Conservation (phyloP, 2,797 vertebrate genomes). For the Rhinella marina region DNA sequence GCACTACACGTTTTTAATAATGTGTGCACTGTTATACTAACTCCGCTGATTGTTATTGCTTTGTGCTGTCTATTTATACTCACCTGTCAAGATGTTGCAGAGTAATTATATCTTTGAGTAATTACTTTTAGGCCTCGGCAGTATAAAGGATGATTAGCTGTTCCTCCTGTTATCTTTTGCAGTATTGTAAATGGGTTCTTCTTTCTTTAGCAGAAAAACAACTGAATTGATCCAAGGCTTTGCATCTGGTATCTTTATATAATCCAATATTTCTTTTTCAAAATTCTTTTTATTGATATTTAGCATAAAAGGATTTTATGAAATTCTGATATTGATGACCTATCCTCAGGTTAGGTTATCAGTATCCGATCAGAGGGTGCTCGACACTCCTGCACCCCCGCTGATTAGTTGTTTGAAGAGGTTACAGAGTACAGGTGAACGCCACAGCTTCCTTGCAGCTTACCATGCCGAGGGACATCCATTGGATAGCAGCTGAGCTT, state of each 20-base stretch:
- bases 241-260: background rate
- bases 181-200: background rate
- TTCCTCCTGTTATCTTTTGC: slow-evolving; percentile 17
- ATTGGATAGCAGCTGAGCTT: too few relatives aligned
- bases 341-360: too few relatives aligned
- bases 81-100: slow-evolving; percentile 8
- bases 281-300: background rate
- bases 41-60: slow-evolving; percentile 27
- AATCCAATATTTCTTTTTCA: background rate
- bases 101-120: slow-evolving; percentile 32
- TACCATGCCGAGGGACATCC: too few relatives aligned
- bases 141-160: slow-evolving; percentile 32
- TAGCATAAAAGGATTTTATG: background rate
- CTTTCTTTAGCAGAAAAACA: slow-evolving; percentile 14
- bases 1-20: slow-evolving; percentile 23
- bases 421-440: too few relatives aligned
- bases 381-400: too few relatives aligned
- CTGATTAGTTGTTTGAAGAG: too few relatives aligned
- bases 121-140: slow-evolving; percentile 19
- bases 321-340: too few relatives aligned
- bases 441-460: too few relatives aligned
- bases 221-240: background rate
- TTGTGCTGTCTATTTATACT: slow-evolving; percentile 36
- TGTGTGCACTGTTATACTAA: slow-evolving; percentile 9
- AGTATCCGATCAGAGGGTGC: too few relatives aligned